Evolutionary conservation across 2,797 vertebrate species (phyloP).

Genomic region (Squalus acanthias): DNA sequence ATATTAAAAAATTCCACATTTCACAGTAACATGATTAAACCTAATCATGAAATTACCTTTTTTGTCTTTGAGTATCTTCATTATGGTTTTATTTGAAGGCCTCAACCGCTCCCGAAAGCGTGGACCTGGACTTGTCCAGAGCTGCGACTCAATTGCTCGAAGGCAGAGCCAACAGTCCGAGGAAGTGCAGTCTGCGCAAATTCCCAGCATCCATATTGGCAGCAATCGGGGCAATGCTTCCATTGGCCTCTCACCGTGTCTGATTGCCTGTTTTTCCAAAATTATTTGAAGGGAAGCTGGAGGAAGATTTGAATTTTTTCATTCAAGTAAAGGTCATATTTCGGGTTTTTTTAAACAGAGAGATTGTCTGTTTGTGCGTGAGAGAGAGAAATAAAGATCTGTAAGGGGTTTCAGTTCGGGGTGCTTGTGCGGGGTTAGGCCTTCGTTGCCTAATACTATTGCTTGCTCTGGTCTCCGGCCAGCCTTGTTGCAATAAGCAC

Average conservation of each 20-base stretch:
- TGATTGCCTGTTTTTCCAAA: neutral
- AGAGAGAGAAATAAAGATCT: neutral
- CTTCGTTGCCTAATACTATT: no score
- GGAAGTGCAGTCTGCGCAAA: neutral
- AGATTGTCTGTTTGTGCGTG: neutral
- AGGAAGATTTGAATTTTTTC: neutral
- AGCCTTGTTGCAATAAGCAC: no score
- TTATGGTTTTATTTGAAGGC: neutral
- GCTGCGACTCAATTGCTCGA: neutral
- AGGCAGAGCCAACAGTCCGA: neutral
- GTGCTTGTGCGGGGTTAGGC: no score
- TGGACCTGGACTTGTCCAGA: neutral
- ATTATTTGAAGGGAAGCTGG: neutral
- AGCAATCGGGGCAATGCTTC: neutral
- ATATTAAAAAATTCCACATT: neutral
- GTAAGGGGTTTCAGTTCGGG: no score
- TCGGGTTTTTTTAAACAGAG: neutral
- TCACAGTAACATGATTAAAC: neutral
- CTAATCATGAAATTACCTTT: neutral
- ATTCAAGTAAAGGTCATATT: neutral
- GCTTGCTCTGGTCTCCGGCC: no score
- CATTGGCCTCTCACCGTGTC: neutral
- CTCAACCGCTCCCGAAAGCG: neutral
- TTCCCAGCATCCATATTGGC: neutral
- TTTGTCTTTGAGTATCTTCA: neutral